These are phyloP conservation scores for Leucania comma DNA, from an alignment of 2,888 invertebrate genomes.

Conservation along the genomic window DNA sequence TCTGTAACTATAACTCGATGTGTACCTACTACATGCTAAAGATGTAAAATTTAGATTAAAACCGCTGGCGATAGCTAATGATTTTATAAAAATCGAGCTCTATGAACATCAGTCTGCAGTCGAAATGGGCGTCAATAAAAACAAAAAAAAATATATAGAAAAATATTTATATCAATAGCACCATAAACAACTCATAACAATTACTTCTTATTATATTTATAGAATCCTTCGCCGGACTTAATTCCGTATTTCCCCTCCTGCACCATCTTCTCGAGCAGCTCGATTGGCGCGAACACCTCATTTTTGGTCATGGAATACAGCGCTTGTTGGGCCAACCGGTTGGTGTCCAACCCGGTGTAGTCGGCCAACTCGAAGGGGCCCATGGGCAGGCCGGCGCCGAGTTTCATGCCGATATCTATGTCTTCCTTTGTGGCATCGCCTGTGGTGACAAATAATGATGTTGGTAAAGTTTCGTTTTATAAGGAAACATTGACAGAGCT, in stretches of 20 bases:
- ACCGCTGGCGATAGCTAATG: too few relatives aligned
- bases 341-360: slow-evolving; percentile 96
- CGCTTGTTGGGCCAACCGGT: slow-evolving; percentile 93
- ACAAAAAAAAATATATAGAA: neutral
- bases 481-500: neutral
- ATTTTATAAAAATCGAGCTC: too few relatives aligned
- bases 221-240: slow-evolving; percentile 95
- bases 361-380: slow-evolving; percentile 93
- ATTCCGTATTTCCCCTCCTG: slow-evolving; percentile 94
- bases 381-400: slow-evolving; percentile 97
- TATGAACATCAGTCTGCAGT: too few relatives aligned
- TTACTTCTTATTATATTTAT: slow-evolving; percentile 58
- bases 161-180: slow-evolving; percentile 33
- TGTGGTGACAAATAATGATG: slow-evolving; percentile 59
- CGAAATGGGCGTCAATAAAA: too few relatives aligned
- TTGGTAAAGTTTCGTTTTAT: neutral
- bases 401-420: slow-evolving; percentile 97
- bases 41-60: too few relatives aligned
- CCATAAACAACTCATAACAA: neutral
- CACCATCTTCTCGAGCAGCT: slow-evolving; percentile 93
- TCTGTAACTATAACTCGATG: too few relatives aligned
- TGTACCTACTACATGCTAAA: too few relatives aligned
- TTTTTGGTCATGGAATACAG: slow-evolving; percentile 91
- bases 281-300: slow-evolving; percentile 69
- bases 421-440: slow-evolving; percentile 94